A percentile compares a stretch with the other conserved stretches of the same genome.
These are phyloP conservation scores for Anser brachyrhynchus DNA, from an alignment of 2,113 vertebrate genomes.

Conservation along the genomic window DNA sequence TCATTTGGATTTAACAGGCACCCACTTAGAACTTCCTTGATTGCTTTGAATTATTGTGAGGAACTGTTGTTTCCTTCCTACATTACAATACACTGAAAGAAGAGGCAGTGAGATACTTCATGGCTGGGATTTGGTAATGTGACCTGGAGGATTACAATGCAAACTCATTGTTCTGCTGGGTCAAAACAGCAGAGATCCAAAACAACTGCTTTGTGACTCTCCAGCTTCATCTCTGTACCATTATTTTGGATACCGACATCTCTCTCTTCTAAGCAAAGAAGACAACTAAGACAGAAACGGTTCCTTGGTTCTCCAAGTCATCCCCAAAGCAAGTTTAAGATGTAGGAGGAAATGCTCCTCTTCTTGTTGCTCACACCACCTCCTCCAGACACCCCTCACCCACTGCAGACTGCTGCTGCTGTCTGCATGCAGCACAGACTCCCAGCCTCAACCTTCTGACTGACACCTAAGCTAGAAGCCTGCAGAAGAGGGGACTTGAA, in stretches of 20 bases:
- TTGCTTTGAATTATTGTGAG: not conserved
- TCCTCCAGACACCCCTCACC: not conserved
- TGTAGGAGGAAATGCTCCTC: not conserved
- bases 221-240: not conserved
- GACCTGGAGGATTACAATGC: not conserved
- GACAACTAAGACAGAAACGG: not conserved
- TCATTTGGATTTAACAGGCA: not conserved
- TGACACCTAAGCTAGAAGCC: not conserved
- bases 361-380: not conserved
- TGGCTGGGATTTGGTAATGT: not conserved
- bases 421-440: not conserved
- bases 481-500: not conserved
- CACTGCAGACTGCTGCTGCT: not conserved
- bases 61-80: not conserved
- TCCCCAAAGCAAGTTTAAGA: not conserved
- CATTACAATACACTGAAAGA: not conserved
- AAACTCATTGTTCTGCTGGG: not conserved
- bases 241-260: not conserved
- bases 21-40: not conserved
- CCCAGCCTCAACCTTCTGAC: not conserved
- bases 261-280: not conserved
- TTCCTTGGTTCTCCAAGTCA: not conserved
- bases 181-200: not conserved
- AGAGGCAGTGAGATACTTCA: not conserved
- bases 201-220: not conserved